Conservation (phyloP, 2,888 invertebrate genomes). For the Ischnus inquisitorius region DNA sequence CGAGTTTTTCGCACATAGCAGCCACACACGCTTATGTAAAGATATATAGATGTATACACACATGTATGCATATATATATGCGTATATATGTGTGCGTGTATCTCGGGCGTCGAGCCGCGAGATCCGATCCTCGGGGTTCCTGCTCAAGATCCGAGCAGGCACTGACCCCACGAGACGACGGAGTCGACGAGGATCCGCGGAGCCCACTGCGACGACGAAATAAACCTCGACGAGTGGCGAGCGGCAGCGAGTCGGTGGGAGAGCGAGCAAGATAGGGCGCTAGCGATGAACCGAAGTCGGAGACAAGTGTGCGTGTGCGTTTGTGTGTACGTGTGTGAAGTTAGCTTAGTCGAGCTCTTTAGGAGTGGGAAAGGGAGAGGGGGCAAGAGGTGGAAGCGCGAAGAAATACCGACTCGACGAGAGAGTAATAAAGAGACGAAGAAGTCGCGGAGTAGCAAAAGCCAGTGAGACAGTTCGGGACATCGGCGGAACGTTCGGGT, state of each 20-base stretch:
- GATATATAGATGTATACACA: constrained; percentile 16
- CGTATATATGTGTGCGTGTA: constrained; percentile 26
- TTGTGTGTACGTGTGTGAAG: constrained; percentile 19
- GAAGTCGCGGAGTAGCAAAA: constrained; percentile 8
- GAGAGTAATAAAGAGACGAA: constrained; percentile 28
- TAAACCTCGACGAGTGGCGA: constrained; percentile 60
- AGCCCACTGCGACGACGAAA: constrained; percentile 64
- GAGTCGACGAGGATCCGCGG: constrained; percentile 65
- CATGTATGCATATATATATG: constrained; percentile 9
- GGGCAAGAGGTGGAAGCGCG: constrained; percentile 26
- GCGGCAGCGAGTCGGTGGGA: neutral
- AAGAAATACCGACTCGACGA: constrained; percentile 23
- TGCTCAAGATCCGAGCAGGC: constrained; percentile 74
- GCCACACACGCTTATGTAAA: constrained; percentile 39
- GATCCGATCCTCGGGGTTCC: constrained; percentile 67
- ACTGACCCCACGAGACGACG: constrained; percentile 74
- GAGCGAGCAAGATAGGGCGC: constrained; percentile 49
- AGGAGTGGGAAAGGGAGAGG: neutral
- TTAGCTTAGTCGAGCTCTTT: neutral
- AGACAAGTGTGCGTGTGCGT: constrained; percentile 42
- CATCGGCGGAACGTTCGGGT: neutral
- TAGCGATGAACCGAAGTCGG: constrained; percentile 59
- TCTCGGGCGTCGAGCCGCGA: constrained; percentile 53
- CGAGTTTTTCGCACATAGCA: constrained; percentile 7
- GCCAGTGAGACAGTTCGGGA: constrained; percentile 29